Base-by-base conservation (phyloP, 2,113 vertebrate genomes). In the Cyrtonyx montezumae region DNA sequence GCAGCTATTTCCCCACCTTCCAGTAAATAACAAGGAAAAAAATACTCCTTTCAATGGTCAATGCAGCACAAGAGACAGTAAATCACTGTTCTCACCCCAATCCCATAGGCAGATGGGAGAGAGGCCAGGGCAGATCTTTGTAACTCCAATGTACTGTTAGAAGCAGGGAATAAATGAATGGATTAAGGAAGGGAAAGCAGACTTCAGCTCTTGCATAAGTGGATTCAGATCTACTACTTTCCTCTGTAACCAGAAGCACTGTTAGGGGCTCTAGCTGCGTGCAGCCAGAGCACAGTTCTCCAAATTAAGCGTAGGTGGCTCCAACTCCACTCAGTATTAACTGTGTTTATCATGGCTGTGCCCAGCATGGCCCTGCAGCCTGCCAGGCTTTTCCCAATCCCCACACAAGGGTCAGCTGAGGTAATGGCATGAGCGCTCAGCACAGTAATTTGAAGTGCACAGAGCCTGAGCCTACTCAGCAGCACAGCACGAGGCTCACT, bases 111-210 rank as follows among this genome's bases (percentile, higher is more conserved):
- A 81, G 91, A 79, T 15, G 42, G 34, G 45, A 36, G 11, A 87
- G 43, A 90, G 43, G 23, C 40, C 76, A 83, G 30, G 48, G 21
- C 61, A 88, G 79, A 61, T 68, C 82, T 32, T 86, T 42, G 46
- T 28, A 87, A 86, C 26, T 8, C 5, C 56, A 6, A 15, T 0
- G 77, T 79, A 78, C 23, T 66, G 76, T 3, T 15, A 86, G 48
- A 78, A 82, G 76, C 70, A 75, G 11, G 80, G 84, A 91, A 93
- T 73, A 96, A 81, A 78, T 13, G 58, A 94, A 66, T 1, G 2
- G 79, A 95, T 95, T 90, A 95, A 85, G 69, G 79, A 67, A 80
- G 28, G 8, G 77, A 94, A 96, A 95, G 90, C 65, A 22, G 73
- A 83, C 53, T 86, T 65, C 69, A 91, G 76, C 61, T 84, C 80